Percentiles rank a stretch among this genome's conserved stretches.
Evolutionary conservation across 2,113 vertebrate genomes (phyloP).

Genomic region (Pelvicachromis taeniatus): DNA sequence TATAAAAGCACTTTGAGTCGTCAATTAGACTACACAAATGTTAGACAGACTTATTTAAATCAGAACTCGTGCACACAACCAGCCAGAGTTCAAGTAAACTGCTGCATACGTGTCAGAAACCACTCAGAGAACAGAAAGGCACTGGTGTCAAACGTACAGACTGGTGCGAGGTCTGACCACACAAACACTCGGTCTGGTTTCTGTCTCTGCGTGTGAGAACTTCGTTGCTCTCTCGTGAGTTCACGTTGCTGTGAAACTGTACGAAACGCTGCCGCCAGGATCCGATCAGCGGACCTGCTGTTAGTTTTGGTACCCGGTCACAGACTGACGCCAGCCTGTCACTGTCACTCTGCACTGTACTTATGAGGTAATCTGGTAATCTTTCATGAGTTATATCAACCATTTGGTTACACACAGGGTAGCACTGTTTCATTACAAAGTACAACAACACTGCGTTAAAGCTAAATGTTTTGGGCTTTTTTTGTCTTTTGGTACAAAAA

Average conservation of each 20-base stretch:
- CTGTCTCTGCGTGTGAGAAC: not conserved
- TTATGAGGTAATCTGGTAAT: constrained; percentile 68
- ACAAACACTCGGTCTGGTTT: not conserved
- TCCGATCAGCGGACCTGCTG: not conserved
- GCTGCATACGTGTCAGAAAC: not conserved
- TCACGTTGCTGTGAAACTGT: not conserved
- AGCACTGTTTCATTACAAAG: constrained; percentile 60
- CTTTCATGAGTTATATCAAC: constrained; percentile 61
- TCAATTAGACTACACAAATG: not conserved
- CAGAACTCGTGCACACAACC: not conserved
- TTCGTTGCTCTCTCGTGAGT: not conserved
- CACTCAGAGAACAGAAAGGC: constrained; percentile 19
- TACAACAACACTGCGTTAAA: constrained; percentile 67
- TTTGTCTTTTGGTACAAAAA: not conserved
- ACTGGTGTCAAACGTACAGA: not conserved
- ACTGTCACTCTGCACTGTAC: constrained; percentile 28
- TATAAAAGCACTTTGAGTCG: not conserved
- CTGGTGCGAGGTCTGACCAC: not conserved
- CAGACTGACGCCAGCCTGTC: not conserved
- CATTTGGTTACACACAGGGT: constrained; percentile 54
- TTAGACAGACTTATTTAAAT: not conserved
- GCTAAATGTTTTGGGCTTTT: constrained; percentile 58
- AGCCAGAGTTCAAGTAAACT: not conserved
- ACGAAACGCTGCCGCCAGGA: not conserved
- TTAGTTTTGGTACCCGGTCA: not conserved